Conservation (phyloP, 2,113 vertebrate species). For the Uropsilus gracilis region DNA sequence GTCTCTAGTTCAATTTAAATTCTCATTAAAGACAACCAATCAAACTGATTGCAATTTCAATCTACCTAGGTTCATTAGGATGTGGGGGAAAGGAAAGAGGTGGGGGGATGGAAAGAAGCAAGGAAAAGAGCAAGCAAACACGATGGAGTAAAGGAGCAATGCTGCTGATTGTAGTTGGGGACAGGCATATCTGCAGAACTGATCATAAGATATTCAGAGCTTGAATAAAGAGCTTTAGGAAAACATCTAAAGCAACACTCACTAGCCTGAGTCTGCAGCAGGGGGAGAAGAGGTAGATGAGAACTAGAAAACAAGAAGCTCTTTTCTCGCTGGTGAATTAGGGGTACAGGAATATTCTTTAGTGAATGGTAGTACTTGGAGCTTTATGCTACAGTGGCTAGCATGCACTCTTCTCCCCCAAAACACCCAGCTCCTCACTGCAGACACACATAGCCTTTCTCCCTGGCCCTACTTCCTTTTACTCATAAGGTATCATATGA, state of each 20-base stretch:
- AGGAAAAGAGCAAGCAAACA: background rate
- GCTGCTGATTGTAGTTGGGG: background rate
- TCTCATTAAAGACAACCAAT: constrained; percentile 51
- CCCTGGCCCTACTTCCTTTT: background rate
- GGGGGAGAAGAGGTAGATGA: background rate
- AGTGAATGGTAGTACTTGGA: background rate
- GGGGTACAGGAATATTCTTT: background rate
- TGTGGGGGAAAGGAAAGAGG: background rate
- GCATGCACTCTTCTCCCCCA: background rate
- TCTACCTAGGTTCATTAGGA: background rate
- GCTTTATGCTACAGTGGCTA: background rate
- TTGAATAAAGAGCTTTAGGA: background rate
- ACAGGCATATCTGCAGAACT: background rate
- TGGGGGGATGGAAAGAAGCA: background rate
- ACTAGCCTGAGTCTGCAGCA: background rate
- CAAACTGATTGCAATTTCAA: constrained; percentile 47
- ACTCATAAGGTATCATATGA: background rate
- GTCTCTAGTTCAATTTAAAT: constrained; percentile 40
- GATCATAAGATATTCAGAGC: background rate
- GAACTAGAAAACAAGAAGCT: background rate
- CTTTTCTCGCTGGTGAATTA: background rate
- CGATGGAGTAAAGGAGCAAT: background rate
- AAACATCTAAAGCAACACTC: background rate
- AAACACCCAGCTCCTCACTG: background rate
- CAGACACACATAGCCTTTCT: background rate